Base-by-base conservation (phyloP, 2,113 vertebrate species). In the Baryphthengus martii region DNA sequence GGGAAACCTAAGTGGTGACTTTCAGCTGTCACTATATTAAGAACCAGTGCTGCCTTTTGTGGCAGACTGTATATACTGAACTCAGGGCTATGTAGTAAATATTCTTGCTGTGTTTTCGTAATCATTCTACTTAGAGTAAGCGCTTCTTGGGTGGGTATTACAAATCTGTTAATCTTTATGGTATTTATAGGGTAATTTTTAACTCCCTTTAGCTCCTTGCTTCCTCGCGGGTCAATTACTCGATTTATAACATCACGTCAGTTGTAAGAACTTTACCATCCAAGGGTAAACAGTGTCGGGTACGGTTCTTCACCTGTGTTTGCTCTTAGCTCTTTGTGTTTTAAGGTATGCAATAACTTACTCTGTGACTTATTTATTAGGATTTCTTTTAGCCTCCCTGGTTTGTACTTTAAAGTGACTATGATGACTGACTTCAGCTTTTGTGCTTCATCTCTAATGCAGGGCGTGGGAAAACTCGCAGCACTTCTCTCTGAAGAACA, bases 161-260 rank as follows among this genome's bases (percentile, higher is more conserved):
- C 93, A 92, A 68, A 97, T 91, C 96, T 97, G 93, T 96, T 97
- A 95, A 95, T 97, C 97, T 97, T 97, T 90, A 92, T 74, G 93
- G 91, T 96, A 96, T 97, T 97, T 97, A 97, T 96, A 93, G 96
- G 95, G 93, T 97, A 96, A 96, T 97, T 97, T 97, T 97, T 96
- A 86, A 89, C 86, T 85, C 63, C 84, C 75, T 55, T 70, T 56
- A 71, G 61, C 71, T 92, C 80, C 63, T 89, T 90, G 68, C 90
- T 93, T 93, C 92, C 93, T 94, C 59, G 26, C 33, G n/a, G 92
- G 93, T 95, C 92, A 75, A 37, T 94, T 91, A 85, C 68, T 95
- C 84, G 52, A 94, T 96, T 95, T 88, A 93, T 96, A 89, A 94
- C 84, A 11, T 82, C 21, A 17, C 94, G 89, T 90, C 88, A 95